phyloP scores from a whole-genome alignment of 2,888 invertebrate genomes.

The Cantharis flavilabris region DNA sequence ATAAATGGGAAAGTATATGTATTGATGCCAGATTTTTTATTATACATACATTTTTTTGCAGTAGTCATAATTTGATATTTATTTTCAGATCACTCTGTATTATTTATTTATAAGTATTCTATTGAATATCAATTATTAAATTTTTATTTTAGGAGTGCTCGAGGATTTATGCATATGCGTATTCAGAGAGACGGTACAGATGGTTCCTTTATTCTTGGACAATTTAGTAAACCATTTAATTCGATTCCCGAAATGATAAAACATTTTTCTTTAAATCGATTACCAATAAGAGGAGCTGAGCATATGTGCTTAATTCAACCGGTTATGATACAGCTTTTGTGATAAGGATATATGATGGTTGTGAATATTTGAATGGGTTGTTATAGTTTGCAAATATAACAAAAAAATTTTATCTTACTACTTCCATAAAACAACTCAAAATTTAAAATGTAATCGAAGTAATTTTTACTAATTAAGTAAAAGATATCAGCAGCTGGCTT shows the following conservation, averaged over 20 bases:
- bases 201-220: constrained; percentile 87
- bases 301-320: constrained; percentile 95
- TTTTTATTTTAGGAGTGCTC: constrained; percentile 76
- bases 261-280: constrained; percentile 89
- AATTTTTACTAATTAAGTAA: constrained; percentile 6
- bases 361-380: constrained; percentile 9
- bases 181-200: constrained; percentile 77
- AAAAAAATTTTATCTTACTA: constrained; percentile 13
- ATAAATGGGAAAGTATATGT: no score
- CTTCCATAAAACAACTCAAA: constrained; percentile 7
- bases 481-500: constrained; percentile 31
- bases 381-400: constrained; percentile 8
- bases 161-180: constrained; percentile 97
- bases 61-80: no score
- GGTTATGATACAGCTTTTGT: constrained; percentile 81
- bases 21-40: no score
- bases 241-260: constrained; percentile 94
- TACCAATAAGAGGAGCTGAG: constrained; percentile 94
- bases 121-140: neutral
- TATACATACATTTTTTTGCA: no score
- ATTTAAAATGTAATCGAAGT: neutral
- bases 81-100: no score
- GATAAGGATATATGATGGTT: constrained; percentile 41
- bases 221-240: constrained; percentile 90
- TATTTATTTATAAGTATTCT: no score